phyloP scores from a whole-genome alignment of 2,797 vertebrate species.

The Leucoraja ocellata region DNA sequence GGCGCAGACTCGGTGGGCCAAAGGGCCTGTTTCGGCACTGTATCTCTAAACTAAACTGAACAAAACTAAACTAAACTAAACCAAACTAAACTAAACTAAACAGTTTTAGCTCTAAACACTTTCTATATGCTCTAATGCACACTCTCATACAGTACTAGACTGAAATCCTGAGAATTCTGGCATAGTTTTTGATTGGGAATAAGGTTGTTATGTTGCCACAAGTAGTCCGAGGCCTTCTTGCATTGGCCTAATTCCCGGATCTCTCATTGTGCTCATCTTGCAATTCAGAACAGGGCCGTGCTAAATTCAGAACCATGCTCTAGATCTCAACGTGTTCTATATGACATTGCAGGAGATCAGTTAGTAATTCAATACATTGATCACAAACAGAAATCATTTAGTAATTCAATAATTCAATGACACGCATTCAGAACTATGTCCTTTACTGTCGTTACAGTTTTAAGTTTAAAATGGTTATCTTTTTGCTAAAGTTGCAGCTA shows the following conservation, averaged over 20 bases:
- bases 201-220: background rate
- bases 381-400: background rate
- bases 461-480: background rate
- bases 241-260: background rate
- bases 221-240: background rate
- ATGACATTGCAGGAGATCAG: background rate
- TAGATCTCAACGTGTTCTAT: background rate
- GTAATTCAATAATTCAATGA: no score
- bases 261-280: background rate
- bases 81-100: no score
- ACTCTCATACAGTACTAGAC: no score
- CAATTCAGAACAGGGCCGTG: background rate
- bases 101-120: no score
- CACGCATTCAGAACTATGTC: background rate
- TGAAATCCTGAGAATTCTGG: no score
- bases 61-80: no score
- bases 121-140: no score
- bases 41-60: no score
- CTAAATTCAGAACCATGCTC: background rate
- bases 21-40: no score
- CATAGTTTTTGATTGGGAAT: background rate
- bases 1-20: no score
- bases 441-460: background rate
- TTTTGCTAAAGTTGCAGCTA: background rate
- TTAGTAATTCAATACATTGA: background rate